phyloP scores from a whole-genome alignment of 2,797 vertebrate species.

The Discoglossus pictus region DNA sequence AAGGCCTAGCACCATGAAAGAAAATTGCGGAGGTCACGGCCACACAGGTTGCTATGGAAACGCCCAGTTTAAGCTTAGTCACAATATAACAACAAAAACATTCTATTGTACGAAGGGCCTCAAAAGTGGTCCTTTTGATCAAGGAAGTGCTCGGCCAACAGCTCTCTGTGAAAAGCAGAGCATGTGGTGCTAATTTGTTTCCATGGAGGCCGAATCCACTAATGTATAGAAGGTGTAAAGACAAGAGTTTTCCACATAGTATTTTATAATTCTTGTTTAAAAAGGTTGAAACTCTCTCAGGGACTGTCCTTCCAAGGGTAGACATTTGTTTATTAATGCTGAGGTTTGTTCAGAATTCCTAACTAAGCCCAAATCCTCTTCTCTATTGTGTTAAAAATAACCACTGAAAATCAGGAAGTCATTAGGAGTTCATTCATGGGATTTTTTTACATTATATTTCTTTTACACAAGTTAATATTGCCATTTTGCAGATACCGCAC shows the following conservation, averaged over 20 bases:
- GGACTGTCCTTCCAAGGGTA: slow-evolving; percentile 32
- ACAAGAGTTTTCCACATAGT: slow-evolving; percentile 31
- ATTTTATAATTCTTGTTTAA: slow-evolving; percentile 20
- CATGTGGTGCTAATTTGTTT: slow-evolving; percentile 47
- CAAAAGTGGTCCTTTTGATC: slow-evolving; percentile 34
- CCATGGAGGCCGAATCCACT: slow-evolving; percentile 35
- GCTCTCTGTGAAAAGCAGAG: slow-evolving; percentile 37
- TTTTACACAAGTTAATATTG: neutral
- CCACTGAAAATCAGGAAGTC: neutral
- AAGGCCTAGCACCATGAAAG: slow-evolving; percentile 1
- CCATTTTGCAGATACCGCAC: neutral
- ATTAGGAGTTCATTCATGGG: slow-evolving; percentile 9
- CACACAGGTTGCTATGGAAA: slow-evolving; percentile 25
- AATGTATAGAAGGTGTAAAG: slow-evolving; percentile 36
- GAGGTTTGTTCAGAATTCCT: slow-evolving; percentile 24
- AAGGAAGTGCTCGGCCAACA: slow-evolving; percentile 26
- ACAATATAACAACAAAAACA: slow-evolving; percentile 23
- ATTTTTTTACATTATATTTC: neutral
- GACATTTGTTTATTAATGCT: slow-evolving; percentile 44
- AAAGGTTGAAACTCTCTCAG: slow-evolving; percentile 34
- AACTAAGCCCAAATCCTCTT: neutral
- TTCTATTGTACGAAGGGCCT: slow-evolving; percentile 15
- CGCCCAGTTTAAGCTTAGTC: slow-evolving; percentile 12
- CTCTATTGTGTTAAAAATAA: neutral
- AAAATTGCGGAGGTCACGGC: neutral